Evolutionary conservation across 2,888 invertebrate species (phyloP).

Genomic region (Agriopis aurantiaria): DNA sequence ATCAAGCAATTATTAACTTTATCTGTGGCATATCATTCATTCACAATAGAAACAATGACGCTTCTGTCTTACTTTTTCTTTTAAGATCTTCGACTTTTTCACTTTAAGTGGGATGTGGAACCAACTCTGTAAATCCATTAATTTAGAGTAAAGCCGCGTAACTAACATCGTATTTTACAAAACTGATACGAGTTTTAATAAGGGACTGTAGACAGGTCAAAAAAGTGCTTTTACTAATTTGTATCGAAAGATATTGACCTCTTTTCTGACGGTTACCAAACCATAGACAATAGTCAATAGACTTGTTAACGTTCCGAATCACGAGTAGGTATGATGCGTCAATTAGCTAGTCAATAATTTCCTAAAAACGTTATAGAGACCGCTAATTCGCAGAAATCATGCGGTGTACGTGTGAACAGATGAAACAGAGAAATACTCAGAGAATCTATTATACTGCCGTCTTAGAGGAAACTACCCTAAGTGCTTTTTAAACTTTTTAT

Average conservation of each 20-base stretch:
- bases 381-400: conserved; percentile 75
- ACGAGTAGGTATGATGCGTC: conserved; percentile 68
- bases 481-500: conserved; percentile 2
- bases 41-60: no score
- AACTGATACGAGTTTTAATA: no score
- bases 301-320: conserved; percentile 53
- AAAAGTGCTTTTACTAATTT: no score
- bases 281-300: conserved; percentile 38
- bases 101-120: no score
- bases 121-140: no score
- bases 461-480: background rate
- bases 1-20: no score
- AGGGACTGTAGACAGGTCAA: no score
- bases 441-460: conserved; percentile 2
- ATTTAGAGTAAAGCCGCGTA: no score
- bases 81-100: no score
- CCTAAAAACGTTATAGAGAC: conserved; percentile 63
- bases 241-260: conserved; percentile 10
- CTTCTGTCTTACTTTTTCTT: no score
- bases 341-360: conserved; percentile 78
- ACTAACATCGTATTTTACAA: no score
- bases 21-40: no score
- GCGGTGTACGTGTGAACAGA: conserved; percentile 58
- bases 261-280: conserved; percentile 27
- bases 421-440: conserved; percentile 22